A percentile compares a stretch with the other conserved stretches of the same genome.
phyloP scores from a whole-genome alignment of 2,113 vertebrate species.

The Lathamus discolor region DNA sequence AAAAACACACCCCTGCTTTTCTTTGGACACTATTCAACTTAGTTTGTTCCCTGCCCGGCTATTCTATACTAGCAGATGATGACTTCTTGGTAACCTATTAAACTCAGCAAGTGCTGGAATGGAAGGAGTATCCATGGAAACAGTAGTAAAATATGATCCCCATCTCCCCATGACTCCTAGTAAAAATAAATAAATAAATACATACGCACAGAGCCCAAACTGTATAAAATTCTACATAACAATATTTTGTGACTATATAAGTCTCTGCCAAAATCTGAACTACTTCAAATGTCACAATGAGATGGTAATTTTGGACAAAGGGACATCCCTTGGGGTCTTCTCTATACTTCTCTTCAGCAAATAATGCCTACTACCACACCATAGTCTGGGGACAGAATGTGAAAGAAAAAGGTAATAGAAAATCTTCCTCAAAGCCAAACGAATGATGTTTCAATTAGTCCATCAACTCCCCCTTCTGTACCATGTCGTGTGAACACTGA shows the following conservation, averaged over 20 bases:
- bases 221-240: neutral
- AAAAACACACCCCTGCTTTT: neutral
- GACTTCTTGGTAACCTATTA: neutral
- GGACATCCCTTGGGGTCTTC: rapidly evolving
- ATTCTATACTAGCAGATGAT: neutral
- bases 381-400: rapidly evolving
- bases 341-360: neutral
- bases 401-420: neutral
- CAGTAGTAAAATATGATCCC: neutral
- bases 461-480: neutral
- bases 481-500: rapidly evolving
- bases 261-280: neutral
- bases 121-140: slow-evolving; percentile 8
- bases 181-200: neutral
- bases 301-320: neutral
- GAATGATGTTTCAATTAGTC: neutral
- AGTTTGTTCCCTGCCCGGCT: neutral
- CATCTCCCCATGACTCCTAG: neutral
- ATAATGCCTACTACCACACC: neutral
- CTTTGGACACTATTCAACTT: neutral
- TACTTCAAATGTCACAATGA: neutral
- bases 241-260: neutral
- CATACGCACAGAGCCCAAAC: neutral
- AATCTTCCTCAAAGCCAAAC: neutral
- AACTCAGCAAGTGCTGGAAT: neutral